A percentile compares a stretch with the other conserved stretches of the same genome.
phyloP scores from a whole-genome alignment of 2,113 vertebrate genomes.

The Rattus norvegicus region GRCr8 NC_086031.1:26753501-26754000 shows the following conservation, averaged over 20 bases:
- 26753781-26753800: not conserved
- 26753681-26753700: not conserved
- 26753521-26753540: not conserved
- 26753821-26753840: not conserved
- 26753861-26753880: not conserved
- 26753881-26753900: not conserved
- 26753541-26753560: not conserved
- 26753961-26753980: too few species aligned
- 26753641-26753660: not conserved
- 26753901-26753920: not conserved
- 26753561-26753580: not conserved
- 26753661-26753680: not conserved
- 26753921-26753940: not conserved
- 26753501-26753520: not conserved
- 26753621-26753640: not conserved
- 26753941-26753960: too few species aligned
- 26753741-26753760: not conserved
- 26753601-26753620: not conserved
- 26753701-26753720: not conserved
- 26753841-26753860: not conserved
- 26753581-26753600: not conserved
- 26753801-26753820: not conserved
- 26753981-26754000: too few species aligned
- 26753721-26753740: not conserved
- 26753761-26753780: not conserved